phyloP scores from a whole-genome alignment of 2,888 invertebrate species.

The Neuroscelio doddi region DNA sequence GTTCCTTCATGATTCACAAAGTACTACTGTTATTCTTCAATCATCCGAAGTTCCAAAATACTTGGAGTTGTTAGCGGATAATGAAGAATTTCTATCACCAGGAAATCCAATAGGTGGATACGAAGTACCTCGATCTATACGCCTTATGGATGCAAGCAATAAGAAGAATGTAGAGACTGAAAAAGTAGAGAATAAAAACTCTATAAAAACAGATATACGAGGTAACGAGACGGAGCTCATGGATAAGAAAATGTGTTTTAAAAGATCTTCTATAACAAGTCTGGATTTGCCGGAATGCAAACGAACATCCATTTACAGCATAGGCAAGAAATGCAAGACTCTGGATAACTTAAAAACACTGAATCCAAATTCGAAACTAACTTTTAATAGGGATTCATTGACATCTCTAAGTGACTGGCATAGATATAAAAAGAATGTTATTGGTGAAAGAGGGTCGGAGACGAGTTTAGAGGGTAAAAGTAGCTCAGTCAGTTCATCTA shows the following conservation, averaged over 20 bases:
- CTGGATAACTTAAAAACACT: constrained; percentile 54
- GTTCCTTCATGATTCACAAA: constrained; percentile 68
- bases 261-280: constrained; percentile 61
- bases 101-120: constrained; percentile 75
- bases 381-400: constrained; percentile 58
- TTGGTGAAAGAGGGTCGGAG: constrained; percentile 53
- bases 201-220: constrained; percentile 5
- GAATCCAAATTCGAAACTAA: constrained; percentile 50
- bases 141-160: constrained; percentile 39
- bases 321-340: constrained; percentile 61
- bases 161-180: constrained; percentile 8
- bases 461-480: constrained; percentile 57
- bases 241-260: constrained; percentile 37
- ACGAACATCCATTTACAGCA: constrained; percentile 54
- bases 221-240: constrained; percentile 2
- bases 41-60: constrained; percentile 75
- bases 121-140: constrained; percentile 76
- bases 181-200: constrained; percentile 12
- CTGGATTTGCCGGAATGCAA: constrained; percentile 59
- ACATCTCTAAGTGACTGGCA: constrained; percentile 60
- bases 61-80: constrained; percentile 79
- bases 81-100: constrained; percentile 68
- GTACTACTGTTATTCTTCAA: constrained; percentile 50
- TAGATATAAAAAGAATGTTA: constrained; percentile 50
- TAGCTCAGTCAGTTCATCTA: constrained; percentile 57